Evolutionary conservation across 2,797 vertebrate species (phyloP), one percentile per base, ranked within the genome.

Genomic region (Tarsius wallacei): DNA sequence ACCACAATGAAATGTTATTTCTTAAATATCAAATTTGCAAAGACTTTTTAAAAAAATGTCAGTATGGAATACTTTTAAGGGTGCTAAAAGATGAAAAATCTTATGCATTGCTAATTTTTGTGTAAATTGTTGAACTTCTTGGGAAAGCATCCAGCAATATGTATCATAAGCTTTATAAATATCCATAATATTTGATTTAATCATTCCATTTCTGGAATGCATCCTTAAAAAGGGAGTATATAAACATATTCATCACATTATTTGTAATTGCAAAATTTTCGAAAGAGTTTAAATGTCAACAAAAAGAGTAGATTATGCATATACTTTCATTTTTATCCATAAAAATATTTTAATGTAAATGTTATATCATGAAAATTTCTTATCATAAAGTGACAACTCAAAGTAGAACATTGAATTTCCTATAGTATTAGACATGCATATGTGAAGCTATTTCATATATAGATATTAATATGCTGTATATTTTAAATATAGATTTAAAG

Each of bases 251-350:
- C 93, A 97, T 96, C 90, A 88, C 33, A 95, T 97, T 97, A 97
- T 96, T 95, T 81, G n/a, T 96, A 93, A 96, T 94, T 96, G 80
- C 66, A 97, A 96, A 97, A 89, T 51, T 49, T 81, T 93, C 93
- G 66, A 92, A 98, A 97, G 89, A 91, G 31, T 47, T 96, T 95
- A 96, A 96, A 97, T 97, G 88, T 96, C 96, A 96, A 97, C 86
- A 96, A 97, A 96, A 64, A 97, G 42, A 21, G 17, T 86, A 97
- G 94, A 97, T 97, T 97, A 87, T 42, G 57, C 26, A 82, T 94
- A 94, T 76, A 17, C n/a, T 91, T 93, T 93, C 89, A 97, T 76
- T 96, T 96, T 96, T 95, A 97, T 82, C 61, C 24, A 55, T 55
- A 61, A 91, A 80, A 91, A n/a, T 89, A 94, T 95, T 93, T 92